Base-by-base conservation (phyloP, 2,797 vertebrate species). In the Odontamblyopus lacepedii region DNA sequence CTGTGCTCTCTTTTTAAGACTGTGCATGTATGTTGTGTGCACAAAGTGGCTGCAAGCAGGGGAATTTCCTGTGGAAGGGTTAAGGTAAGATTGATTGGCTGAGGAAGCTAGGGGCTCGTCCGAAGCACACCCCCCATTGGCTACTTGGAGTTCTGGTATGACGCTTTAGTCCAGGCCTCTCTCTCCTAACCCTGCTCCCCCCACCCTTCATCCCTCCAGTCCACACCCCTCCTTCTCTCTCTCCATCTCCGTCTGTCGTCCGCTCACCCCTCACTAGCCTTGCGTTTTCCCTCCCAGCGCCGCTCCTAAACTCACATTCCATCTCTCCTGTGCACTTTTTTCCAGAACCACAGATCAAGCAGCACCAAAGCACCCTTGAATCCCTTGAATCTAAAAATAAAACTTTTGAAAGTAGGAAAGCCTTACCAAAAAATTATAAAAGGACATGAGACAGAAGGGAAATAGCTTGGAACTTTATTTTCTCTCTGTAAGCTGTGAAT, bases 351-450 rank as follows among this genome's bases (percentile, higher is more conserved):
- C 81, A 85, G 83, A 89, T 89, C 78, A 88, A 83, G 86, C 81
- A 91, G 81, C 84, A 87, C 62, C n/a, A n/a, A 90, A 85, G 87
- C 82, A 92, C 88, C 83, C 12, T 23, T 23, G 23, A 23, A 83
- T 89, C 88, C 88, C 91, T 92, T 91, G 86, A 91, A 85, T 88
- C 89, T 90, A 88, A 87, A 91, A 91, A 89, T 90, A 91, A 38
- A 8, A 83, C 74, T 81, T 59, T 80, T 48, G 0, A 66, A 83
- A 85, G 76, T 64, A 86, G 85, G 83, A 85, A 84, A 86, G 76
- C 83, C 78, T 83, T 66, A 57, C 23, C 4, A 63, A 63, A 61
- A 77, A 76, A 74, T 67, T 63, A 73, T 79, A 73, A 84, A 82
- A 19, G 19, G 72, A 70, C 27, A 77, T 55, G 27, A 4, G 5